Percentiles rank a stretch among this genome's conserved stretches.
Conservation (phyloP, 1,140 invertebrate species). For the Drosophila kikkawai region DNA sequence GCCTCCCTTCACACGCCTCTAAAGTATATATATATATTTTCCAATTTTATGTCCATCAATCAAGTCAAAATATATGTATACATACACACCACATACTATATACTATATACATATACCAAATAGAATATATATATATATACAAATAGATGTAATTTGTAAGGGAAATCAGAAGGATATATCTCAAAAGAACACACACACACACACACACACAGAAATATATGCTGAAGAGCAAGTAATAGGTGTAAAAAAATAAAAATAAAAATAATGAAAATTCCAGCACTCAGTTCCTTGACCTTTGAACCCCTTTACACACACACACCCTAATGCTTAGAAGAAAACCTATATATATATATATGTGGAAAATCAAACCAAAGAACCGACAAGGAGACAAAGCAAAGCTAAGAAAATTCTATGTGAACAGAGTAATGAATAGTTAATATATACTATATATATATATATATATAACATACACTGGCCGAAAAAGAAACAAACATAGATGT, state of each 20-base stretch:
- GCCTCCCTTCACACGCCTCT: slow-evolving; percentile 2
- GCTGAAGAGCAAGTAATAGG: slow-evolving; percentile 38
- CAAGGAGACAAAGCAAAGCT: slow-evolving; percentile 39
- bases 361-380: slow-evolving; percentile 49
- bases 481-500: slow-evolving; percentile 28
- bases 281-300: slow-evolving; percentile 24
- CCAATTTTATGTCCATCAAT: slow-evolving; percentile 68
- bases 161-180: slow-evolving; percentile 17
- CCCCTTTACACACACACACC: slow-evolving; percentile 2
- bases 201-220: slow-evolving; percentile 16
- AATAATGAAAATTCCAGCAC: slow-evolving; percentile 42
- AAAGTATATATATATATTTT: slow-evolving; percentile 38
- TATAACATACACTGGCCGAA: slow-evolving; percentile 22
- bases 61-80: slow-evolving; percentile 35
- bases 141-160: slow-evolving; percentile 66
- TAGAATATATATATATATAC: slow-evolving; percentile 53
- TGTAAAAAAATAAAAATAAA: slow-evolving; percentile 33
- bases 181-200: background rate
- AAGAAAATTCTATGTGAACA: slow-evolving; percentile 52
- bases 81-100: slow-evolving; percentile 18
- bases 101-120: slow-evolving; percentile 49
- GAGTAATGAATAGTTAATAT: slow-evolving; percentile 49
- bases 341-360: background rate
- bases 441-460: slow-evolving; percentile 25
- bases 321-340: no score